These are phyloP conservation scores for Benitochromis conjunctus DNA, from an alignment of 2,113 vertebrate species.

Conservation along the genomic window DNA sequence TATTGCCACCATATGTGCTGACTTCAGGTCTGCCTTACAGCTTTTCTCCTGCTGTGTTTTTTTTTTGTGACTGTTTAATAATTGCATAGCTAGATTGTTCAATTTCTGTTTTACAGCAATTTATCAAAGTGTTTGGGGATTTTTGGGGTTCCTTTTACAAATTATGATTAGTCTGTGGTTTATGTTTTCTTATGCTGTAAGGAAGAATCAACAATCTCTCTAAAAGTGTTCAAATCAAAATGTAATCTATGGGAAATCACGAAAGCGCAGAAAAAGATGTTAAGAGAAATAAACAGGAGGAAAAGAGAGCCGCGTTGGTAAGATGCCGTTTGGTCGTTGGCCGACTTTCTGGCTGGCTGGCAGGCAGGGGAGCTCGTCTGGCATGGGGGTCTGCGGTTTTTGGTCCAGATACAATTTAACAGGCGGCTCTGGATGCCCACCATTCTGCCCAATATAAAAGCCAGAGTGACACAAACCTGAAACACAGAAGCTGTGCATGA, in stretches of 20 bases:
- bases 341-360: conserved; percentile 60
- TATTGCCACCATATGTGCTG: conserved; percentile 38
- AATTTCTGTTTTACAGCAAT: conserved; percentile 38
- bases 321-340: conserved; percentile 52
- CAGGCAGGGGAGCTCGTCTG: conserved; percentile 54
- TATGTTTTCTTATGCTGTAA: background rate
- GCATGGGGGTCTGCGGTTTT: conserved; percentile 67
- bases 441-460: conserved; percentile 24
- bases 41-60: background rate
- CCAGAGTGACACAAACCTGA: background rate
- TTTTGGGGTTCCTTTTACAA: conserved; percentile 17
- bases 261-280: conserved; percentile 17
- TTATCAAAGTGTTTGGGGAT: conserved; percentile 25
- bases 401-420: conserved; percentile 64
- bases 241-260: conserved; percentile 18
- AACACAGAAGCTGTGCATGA: conserved; percentile 8
- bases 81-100: conserved; percentile 22
- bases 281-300: conserved; percentile 41
- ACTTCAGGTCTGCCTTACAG: conserved; percentile 27
- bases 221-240: conserved; percentile 27
- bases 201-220: conserved; percentile 2
- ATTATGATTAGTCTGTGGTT: conserved; percentile 10
- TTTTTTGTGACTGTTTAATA: conserved; percentile 14
- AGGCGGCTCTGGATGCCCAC: conserved; percentile 53
- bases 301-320: background rate